phyloP scores from a whole-genome alignment of 2,113 vertebrate species.

The Pygoscelis antarcticus region DNA sequence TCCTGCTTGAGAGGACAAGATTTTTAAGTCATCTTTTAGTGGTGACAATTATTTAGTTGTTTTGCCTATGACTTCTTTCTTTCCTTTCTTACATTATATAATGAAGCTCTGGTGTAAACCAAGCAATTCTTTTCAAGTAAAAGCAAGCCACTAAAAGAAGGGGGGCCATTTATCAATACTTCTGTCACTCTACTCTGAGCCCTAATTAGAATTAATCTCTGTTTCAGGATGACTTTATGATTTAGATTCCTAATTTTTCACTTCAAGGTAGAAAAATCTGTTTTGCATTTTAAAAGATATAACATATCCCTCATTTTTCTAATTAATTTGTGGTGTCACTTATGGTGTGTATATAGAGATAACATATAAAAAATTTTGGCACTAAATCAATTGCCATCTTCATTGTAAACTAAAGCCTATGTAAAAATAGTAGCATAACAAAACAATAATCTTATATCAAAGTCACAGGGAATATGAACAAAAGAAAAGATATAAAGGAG shows the following conservation, averaged over 20 bases:
- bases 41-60: background rate
- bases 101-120: background rate
- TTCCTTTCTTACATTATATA: background rate
- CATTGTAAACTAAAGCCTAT: background rate
- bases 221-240: background rate
- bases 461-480: background rate
- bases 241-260: slow-evolving; percentile 4
- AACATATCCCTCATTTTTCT: background rate
- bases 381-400: background rate
- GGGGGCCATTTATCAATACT: background rate
- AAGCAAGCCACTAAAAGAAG: background rate
- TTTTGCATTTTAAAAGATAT: background rate
- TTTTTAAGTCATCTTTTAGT: background rate
- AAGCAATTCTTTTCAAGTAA: background rate
- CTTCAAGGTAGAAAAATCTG: slow-evolving; percentile 54
- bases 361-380: background rate
- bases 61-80: background rate
- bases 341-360: background rate
- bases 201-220: slow-evolving; percentile 63
- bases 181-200: background rate
- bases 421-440: background rate
- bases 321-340: background rate
- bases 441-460: background rate
- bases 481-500: background rate
- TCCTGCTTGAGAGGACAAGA: background rate